phyloP scores from a whole-genome alignment of 2,113 vertebrate species.

The Desmodus rotundus region DNA sequence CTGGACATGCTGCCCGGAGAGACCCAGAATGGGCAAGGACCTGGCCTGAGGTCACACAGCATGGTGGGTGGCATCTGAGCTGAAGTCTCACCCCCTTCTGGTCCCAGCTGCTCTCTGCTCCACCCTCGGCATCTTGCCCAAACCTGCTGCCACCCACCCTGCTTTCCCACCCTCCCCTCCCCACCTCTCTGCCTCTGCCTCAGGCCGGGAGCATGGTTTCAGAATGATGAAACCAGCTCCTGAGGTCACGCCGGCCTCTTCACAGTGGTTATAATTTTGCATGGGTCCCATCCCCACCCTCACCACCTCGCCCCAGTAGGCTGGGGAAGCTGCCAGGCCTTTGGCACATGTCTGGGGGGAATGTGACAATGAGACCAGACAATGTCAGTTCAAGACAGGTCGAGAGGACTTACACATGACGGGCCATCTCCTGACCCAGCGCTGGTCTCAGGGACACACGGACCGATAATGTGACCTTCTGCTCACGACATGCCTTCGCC shows the following conservation, averaged over 20 bases:
- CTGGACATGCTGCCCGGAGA: background rate
- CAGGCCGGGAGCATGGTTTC: constrained; percentile 63
- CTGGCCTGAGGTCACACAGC: constrained; percentile 29
- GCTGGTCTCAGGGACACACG: background rate
- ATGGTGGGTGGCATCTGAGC: background rate
- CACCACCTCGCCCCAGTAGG: background rate
- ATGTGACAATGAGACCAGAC: constrained; percentile 21
- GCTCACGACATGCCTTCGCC: background rate
- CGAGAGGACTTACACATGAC: background rate
- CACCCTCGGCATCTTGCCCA: constrained; percentile 32
- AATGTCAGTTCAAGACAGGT: background rate
- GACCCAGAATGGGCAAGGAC: constrained; percentile 1
- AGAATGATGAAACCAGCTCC: constrained; percentile 61
- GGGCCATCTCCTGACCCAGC: constrained; percentile 18
- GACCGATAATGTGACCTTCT: background rate
- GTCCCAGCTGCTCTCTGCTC: constrained; percentile 53
- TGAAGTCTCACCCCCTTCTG: background rate
- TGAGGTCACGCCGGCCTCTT: constrained; percentile 58
- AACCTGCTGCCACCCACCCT: constrained; percentile 52
- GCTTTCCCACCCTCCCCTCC: constrained; percentile 58
- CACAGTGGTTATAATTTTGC: constrained; percentile 56
- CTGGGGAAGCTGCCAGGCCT: constrained; percentile 42
- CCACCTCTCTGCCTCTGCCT: constrained; percentile 39
- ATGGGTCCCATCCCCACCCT: background rate
- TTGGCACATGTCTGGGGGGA: constrained; percentile 26